phyloP scores from a whole-genome alignment of 2,797 vertebrate genomes.

The Australoheros facetus region DNA sequence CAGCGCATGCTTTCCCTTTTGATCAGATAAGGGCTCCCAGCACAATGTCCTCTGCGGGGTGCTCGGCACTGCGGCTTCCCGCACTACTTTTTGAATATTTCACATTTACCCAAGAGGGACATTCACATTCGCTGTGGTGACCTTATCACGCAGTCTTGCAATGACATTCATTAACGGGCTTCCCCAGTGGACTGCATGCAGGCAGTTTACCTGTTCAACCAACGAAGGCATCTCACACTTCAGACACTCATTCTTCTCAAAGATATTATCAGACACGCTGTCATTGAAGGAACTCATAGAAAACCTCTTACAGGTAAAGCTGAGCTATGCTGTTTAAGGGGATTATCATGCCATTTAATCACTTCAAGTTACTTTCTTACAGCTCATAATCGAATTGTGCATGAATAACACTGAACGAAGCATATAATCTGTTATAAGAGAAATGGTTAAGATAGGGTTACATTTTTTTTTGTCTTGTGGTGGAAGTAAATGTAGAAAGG shows the following conservation, averaged over 20 bases:
- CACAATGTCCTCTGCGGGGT: slow-evolving; percentile 62
- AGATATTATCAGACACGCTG: not conserved
- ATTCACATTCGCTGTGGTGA: slow-evolving; percentile 21
- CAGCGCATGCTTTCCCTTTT: slow-evolving; percentile 42
- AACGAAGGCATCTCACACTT: not conserved
- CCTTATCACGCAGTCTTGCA: slow-evolving; percentile 30
- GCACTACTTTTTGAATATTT: slow-evolving; percentile 55
- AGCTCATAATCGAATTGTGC: not conserved
- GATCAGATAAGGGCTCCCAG: slow-evolving; percentile 45
- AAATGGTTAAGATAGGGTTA: too few species aligned
- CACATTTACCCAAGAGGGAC: slow-evolving; percentile 6
- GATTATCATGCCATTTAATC: not conserved
- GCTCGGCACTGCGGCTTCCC: slow-evolving; percentile 62
- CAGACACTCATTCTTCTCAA: not conserved
- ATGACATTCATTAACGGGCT: slow-evolving; percentile 33
- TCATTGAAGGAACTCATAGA: not conserved
- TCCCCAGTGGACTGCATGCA: not conserved
- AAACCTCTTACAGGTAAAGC: too few species aligned
- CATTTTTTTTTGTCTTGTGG: not conserved
- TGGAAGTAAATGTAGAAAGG: not conserved
- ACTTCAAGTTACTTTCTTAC: not conserved
- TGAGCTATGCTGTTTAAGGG: not conserved
- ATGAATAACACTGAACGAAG: not conserved
- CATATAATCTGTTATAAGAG: not conserved
- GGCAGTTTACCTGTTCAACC: slow-evolving; percentile 8